Evolutionary conservation across 2,113 vertebrate genomes (phyloP).

Genomic region (Narcine bancroftii): DNA sequence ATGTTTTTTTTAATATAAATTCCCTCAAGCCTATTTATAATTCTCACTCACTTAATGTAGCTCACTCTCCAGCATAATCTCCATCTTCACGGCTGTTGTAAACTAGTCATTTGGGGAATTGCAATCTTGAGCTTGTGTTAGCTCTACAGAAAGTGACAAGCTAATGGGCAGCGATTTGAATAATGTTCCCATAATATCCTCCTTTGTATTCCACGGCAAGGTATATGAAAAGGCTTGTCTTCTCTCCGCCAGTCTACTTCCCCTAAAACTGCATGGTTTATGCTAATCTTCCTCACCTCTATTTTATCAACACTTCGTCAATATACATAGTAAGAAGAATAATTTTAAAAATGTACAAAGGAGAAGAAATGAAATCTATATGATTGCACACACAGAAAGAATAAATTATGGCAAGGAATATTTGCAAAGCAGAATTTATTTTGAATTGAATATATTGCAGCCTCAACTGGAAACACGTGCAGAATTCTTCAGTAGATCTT

Average conservation of each 20-base stretch:
- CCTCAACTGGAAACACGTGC: not conserved
- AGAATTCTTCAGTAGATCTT: not conserved
- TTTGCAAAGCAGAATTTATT: not conserved
- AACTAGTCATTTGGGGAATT: not conserved
- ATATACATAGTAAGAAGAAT: not conserved
- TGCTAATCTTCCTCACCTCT: not conserved
- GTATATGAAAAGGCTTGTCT: not conserved
- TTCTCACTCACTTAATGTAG: not conserved
- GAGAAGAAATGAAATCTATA: not conserved
- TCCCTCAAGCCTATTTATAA: not conserved
- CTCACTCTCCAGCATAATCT: not conserved
- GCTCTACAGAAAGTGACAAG: not conserved
- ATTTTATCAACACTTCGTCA: not conserved
- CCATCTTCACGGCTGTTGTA: not conserved
- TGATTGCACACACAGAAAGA: not conserved
- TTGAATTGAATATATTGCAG: not conserved
- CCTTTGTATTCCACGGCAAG: not conserved
- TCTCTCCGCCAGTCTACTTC: not conserved
- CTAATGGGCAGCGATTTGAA: not conserved
- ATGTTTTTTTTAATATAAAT: not conserved
- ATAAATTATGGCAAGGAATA: not conserved
- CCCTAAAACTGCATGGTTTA: not conserved
- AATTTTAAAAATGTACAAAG: not conserved
- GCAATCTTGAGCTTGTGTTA: not conserved
- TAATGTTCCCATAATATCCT: not conserved